Evolutionary conservation across 2,113 vertebrate genomes (phyloP), one percentile per base, ranked within the genome.

Genomic region (Gavialis gangeticus): DNA sequence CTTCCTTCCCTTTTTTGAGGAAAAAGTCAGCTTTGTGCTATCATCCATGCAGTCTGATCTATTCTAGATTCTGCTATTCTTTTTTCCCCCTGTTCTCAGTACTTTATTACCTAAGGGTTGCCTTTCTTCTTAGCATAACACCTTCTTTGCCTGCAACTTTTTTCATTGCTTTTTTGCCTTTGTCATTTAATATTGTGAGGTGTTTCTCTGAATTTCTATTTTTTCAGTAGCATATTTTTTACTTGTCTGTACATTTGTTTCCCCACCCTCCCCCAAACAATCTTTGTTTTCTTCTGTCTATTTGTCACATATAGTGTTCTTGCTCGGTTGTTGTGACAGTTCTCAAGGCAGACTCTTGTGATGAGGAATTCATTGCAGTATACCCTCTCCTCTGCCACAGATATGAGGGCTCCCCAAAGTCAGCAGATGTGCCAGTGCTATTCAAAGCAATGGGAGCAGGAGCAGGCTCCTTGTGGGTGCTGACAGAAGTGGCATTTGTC

Each of bases 291-390:
- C 37, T 57, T 60, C 27, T 37, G 24, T 62, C 46, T 55, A 6
- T 30, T 17, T 22, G 34, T 2, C 56, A 10, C 2, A 16, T 13
- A 10, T 75, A 9, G 4, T 34, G 9, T 9, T 9, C 91, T 30
- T 78, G 27, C 57, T 63, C 10, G 5, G 24, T 1, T 1, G 2
- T 64, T 81, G 2, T 57, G 10, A 28, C 18, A 69, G 21, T 28
- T 84, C n/a, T 27, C 5, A 54, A 37, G 57, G 27, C 37, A 22
- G 17, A 34, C 58, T 71, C 28, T 34, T 34, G 12, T 17, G 66
- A 66, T 6, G 1, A 0, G 4, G 8, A 59, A 9, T 66, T 46
- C 15, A 34, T n/a, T 17, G 6, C 15, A 15, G 12, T 6, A 7
- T 62, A 77, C 55, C 34, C 56, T 3, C 14, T 0, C 0, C 66